Evolutionary conservation across 2,888 invertebrate species (phyloP).

Genomic region (Notodonta dromedarius): DNA sequence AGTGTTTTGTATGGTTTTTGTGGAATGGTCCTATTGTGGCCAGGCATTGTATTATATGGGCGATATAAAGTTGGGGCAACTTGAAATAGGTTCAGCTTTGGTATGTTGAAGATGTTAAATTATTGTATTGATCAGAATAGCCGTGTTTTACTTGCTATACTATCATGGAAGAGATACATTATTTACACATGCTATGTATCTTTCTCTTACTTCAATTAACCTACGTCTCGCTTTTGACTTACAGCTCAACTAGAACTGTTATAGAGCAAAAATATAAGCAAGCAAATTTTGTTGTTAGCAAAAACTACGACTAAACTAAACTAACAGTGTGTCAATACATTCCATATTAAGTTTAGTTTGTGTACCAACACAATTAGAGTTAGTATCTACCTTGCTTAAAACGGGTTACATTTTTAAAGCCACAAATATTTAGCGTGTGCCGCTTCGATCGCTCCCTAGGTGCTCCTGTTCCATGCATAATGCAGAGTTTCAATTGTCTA

Average conservation of each 20-base stretch:
- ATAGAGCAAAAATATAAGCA: too few relatives aligned
- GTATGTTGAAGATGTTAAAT: slow-evolving; percentile 19
- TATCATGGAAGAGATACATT: too few relatives aligned
- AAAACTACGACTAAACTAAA: too few relatives aligned
- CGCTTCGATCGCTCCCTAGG: slow-evolving; percentile 46
- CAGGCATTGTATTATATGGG: slow-evolving; percentile 23
- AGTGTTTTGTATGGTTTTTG: slow-evolving; percentile 54
- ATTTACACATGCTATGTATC: too few relatives aligned
- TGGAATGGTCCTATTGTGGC: slow-evolving; percentile 22
- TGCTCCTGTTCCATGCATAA: slow-evolving; percentile 62
- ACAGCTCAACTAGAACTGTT: too few relatives aligned
- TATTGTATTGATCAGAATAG: background rate
- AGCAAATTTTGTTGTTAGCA: too few relatives aligned
- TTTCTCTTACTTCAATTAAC: too few relatives aligned
- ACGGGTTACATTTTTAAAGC: slow-evolving; percentile 32
- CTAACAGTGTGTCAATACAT: too few relatives aligned
- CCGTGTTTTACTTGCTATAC: too few relatives aligned
- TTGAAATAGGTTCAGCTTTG: slow-evolving; percentile 25
- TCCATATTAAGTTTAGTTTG: too few relatives aligned
- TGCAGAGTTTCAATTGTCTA: slow-evolving; percentile 74
- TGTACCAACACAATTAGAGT: too few relatives aligned
- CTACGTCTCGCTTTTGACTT: too few relatives aligned
- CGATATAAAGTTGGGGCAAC: slow-evolving; percentile 27
- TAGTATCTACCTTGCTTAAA: background rate
- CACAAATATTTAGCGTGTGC: slow-evolving; percentile 55